phyloP scores from a whole-genome alignment of 2,797 vertebrate species.

The Pithecia hirsuta region DNA sequence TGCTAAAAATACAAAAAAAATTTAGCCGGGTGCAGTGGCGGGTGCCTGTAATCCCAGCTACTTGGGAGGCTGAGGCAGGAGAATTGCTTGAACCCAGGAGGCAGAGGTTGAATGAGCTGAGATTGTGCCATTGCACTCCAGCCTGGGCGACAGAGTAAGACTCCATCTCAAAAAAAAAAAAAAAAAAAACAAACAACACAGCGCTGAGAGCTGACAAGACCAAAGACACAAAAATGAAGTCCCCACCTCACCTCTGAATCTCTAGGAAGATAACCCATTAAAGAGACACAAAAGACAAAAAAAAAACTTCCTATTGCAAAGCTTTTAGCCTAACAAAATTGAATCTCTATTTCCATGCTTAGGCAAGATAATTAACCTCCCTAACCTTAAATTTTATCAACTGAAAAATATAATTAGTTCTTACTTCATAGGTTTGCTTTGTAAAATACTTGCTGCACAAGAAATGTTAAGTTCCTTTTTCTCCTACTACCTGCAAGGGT shows the following conservation, averaged over 20 bases:
- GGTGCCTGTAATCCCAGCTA: too few relatives aligned
- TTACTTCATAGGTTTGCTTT: not conserved
- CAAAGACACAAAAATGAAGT: not conserved
- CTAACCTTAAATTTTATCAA: not conserved
- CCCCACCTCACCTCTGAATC: not conserved
- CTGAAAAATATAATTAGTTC: not conserved
- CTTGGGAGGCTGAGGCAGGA: too few relatives aligned
- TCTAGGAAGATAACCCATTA: not conserved
- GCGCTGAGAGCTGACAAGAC: not conserved
- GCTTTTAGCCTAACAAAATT: not conserved
- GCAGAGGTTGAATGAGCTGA: too few relatives aligned
- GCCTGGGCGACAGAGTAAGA: too few relatives aligned
- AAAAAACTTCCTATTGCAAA: not conserved
- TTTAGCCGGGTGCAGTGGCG: too few relatives aligned
- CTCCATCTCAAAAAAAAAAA: too few relatives aligned
- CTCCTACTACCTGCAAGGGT: not conserved
- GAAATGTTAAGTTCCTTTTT: not conserved
- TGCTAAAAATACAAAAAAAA: too few relatives aligned
- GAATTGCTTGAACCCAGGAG: too few relatives aligned
- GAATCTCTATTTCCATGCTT: not conserved
- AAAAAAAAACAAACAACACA: too few relatives aligned
- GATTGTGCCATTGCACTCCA: too few relatives aligned
- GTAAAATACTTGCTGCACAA: not conserved
- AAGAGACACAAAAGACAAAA: not conserved
- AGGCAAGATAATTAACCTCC: not conserved